A percentile compares a stretch with the other conserved stretches of the same genome.
These are phyloP conservation scores for Willisornis vidua DNA, from an alignment of 2,113 vertebrate genomes.

Conservation along the genomic window DNA sequence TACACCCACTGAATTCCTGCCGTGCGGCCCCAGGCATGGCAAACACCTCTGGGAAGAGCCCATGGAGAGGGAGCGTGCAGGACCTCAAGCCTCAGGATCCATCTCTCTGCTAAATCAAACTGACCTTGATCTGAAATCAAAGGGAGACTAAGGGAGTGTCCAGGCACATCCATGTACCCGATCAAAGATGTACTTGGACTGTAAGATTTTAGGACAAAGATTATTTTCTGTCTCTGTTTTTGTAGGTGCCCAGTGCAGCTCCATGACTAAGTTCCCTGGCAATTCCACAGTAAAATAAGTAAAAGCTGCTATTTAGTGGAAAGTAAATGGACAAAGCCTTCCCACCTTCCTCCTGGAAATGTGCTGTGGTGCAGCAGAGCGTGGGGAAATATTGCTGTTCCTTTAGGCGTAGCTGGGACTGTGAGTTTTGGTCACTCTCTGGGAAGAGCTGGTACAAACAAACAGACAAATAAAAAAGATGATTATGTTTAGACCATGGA, in stretches of 20 bases:
- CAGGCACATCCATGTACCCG: not conserved
- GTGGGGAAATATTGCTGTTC: not conserved
- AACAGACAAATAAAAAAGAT: too few species aligned
- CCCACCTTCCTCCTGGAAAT: not conserved
- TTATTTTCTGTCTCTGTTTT: not conserved
- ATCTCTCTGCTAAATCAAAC: not conserved
- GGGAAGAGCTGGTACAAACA: not conserved
- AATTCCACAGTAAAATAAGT: not conserved
- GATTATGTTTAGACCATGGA: not conserved
- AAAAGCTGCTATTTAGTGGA: not conserved
- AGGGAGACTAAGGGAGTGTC: not conserved
- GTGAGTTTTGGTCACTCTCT: not conserved
- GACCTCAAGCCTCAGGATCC: not conserved
- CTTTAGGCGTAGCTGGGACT: not conserved
- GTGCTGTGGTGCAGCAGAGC: not conserved
- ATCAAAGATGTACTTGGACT: not conserved
- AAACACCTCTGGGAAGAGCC: not conserved
- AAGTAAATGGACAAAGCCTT: not conserved
- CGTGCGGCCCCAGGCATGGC: fast-evolving
- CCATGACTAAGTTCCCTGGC: not conserved
- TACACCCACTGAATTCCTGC: constrained; percentile 36
- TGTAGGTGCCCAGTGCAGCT: not conserved
- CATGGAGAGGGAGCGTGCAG: not conserved
- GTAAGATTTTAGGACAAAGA: not conserved
- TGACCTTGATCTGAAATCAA: not conserved